These are phyloP conservation scores for Drosophila gaucha DNA, from an alignment of 2,888 invertebrate species.

Conservation along the genomic window DNA sequence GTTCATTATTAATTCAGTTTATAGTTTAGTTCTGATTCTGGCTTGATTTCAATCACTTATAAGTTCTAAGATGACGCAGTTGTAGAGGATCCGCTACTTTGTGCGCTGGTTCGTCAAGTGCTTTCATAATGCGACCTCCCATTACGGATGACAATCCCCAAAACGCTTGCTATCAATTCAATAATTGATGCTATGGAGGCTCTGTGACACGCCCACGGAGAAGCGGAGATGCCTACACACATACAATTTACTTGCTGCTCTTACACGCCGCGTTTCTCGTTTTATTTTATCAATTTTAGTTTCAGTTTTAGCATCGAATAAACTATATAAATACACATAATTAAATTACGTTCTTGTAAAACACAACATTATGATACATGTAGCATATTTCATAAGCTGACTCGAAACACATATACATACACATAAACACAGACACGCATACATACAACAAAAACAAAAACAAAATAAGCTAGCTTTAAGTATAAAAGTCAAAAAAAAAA, in stretches of 20 bases:
- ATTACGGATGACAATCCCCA: background rate
- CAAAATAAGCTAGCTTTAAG: conserved; percentile 50
- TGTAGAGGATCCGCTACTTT: conserved; percentile 44
- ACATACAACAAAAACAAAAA: conserved; percentile 14
- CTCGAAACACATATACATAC: conserved; percentile 23
- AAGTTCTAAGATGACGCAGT: conserved; percentile 70
- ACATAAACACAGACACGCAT: conserved; percentile 15
- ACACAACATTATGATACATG: conserved; percentile 16
- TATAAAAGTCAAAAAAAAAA: conserved; percentile 33
- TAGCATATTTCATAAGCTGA: conserved; percentile 49
- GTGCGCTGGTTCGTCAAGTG: conserved; percentile 51
- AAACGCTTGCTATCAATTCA: background rate
- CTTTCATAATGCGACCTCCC: conserved; percentile 1
- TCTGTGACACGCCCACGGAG: conserved; percentile 8
- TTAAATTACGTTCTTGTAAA: conserved; percentile 51
- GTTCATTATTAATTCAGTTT: conserved; percentile 40
- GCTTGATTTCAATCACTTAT: conserved; percentile 42
- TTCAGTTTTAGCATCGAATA: conserved; percentile 75
- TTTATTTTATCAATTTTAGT: conserved; percentile 67
- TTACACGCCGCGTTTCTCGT: conserved; percentile 58
- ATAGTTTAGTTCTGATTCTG: conserved; percentile 37
- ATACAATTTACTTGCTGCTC: conserved; percentile 46
- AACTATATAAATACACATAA: conserved; percentile 61
- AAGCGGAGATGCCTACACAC: conserved; percentile 20
- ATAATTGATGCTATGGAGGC: background rate